phyloP scores from a whole-genome alignment of 2,888 invertebrate genomes.

The Eupeodes latifasciatus region DNA sequence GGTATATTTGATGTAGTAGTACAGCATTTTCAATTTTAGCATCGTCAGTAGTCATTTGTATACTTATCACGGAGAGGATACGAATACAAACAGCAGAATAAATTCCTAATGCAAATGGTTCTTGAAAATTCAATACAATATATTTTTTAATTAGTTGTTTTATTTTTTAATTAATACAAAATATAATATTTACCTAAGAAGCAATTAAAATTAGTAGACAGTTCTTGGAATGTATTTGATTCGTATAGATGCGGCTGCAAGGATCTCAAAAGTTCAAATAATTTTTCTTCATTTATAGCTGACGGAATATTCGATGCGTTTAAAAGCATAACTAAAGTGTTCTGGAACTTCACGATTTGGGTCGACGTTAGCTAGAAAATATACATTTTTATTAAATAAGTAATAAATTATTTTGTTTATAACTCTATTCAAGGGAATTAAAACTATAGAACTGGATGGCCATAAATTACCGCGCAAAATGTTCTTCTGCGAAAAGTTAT shows the following conservation, averaged over 20 bases:
- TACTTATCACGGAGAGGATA: slow-evolving; percentile 26
- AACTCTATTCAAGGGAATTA: too few species aligned
- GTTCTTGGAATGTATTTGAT: slow-evolving; percentile 30
- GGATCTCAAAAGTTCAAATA: slow-evolving; percentile 38
- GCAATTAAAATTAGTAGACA: slow-evolving; percentile 29
- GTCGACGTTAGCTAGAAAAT: slow-evolving; percentile 21
- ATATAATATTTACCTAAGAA: slow-evolving; percentile 30
- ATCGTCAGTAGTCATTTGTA: slow-evolving; percentile 16
- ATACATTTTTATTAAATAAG: neutral
- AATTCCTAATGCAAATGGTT: slow-evolving; percentile 40
- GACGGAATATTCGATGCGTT: slow-evolving; percentile 1
- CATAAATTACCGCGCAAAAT: too few species aligned
- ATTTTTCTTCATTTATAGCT: slow-evolving; percentile 28
- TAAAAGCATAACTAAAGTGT: slow-evolving; percentile 34
- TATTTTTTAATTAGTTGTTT: neutral
- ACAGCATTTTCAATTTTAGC: slow-evolving; percentile 8
- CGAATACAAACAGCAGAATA: slow-evolving; percentile 55
- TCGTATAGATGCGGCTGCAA: slow-evolving; percentile 37
- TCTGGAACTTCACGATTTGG: slow-evolving; percentile 26
- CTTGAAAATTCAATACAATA: neutral
- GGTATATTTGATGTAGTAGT: neutral
- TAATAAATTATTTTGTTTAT: too few species aligned
- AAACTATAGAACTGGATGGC: too few species aligned
- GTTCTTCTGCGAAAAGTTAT: too few species aligned
- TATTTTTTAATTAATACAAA: neutral